Evolutionary conservation across 2,888 invertebrate genomes (phyloP).

Genomic region (Caenorhabditis afra): DNA sequence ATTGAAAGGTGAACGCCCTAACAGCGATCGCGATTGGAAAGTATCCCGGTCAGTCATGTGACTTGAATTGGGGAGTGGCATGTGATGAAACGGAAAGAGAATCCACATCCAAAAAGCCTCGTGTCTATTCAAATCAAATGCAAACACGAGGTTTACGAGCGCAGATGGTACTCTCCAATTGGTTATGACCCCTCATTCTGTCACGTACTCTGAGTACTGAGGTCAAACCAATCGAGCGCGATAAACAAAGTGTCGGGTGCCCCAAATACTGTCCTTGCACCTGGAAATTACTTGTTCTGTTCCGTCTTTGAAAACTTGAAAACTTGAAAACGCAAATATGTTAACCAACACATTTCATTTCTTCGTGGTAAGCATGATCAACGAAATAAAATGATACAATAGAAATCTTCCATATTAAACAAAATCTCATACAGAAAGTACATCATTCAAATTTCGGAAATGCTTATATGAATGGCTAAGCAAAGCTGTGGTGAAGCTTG

Average conservation of each 20-base stretch:
- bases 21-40: constrained; percentile 1
- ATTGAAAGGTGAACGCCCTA: constrained; percentile 18
- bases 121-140: neutral
- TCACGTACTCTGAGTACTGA: constrained; percentile 11
- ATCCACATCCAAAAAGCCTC: no score
- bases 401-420: constrained; percentile 29
- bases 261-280: no score
- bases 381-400: constrained; percentile 35
- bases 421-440: constrained; percentile 20
- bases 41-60: no score
- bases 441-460: constrained; percentile 36
- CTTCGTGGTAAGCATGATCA: constrained; percentile 25
- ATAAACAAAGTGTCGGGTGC: constrained; percentile 30
- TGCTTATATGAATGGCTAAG: constrained; percentile 21
- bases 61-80: no score
- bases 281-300: no score
- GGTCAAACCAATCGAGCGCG: constrained; percentile 39
- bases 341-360: constrained; percentile 32
- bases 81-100: no score
- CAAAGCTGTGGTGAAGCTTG: neutral
- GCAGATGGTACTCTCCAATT: constrained; percentile 19
- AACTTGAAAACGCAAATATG: constrained; percentile 1
- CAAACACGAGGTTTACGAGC: constrained; percentile 21
- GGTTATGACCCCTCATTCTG: constrained; percentile 5
- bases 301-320: no score